Evolutionary conservation across 2,888 invertebrate genomes (phyloP), one percentile per base, ranked within the genome.

Genomic region (Tenthredo notha): DNA sequence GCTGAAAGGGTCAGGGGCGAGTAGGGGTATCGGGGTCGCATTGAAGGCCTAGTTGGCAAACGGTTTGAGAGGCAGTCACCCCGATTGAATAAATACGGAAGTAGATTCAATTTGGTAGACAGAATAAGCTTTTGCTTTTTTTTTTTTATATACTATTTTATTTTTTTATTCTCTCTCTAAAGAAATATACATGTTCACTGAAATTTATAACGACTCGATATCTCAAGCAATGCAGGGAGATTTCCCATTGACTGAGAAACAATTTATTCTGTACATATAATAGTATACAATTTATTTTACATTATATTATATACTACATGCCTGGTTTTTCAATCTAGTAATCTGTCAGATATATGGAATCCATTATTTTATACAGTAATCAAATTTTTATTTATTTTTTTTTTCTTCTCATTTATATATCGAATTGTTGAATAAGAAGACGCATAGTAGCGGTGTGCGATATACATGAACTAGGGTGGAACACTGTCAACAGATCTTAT

Each of bases 1-100:
- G 85, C 72, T n/a, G 25, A 72, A 83, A 47, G 85, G 83, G 54
- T 78, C 61, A 77, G 82, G 37, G 72, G 78, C 18, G 84, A 15
- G 25, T 67, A 1, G 67, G 67, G 67, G 67, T 67, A 29, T 67
- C 54, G 77, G 33, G 37, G 54, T 33, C 47, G 40, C 40, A 40
- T 37, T 18, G 67, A 83, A 85, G 84, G 33, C 84, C 84, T 75
- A 85, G 85, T 85, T 85, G 85, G 85, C 85, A 85, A 85, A 85
- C 75, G 70, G 83, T 74, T 58, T n/a, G 75, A 65, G 75, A 84
- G 47, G 33, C 74, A 29, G 83, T 77, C 61, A 40, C 50, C 85
- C 54, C 82, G 72, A 84, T 84, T 47, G 75, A 74, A 85, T 83
- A 86, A 86, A 86, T 75, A 85, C 85, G 72, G 58, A 82, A 84